Percentiles rank a stretch among this genome's conserved stretches.
Evolutionary conservation across 2,113 vertebrate genomes (phyloP).

Genomic region (Chaetops frenatus): DNA sequence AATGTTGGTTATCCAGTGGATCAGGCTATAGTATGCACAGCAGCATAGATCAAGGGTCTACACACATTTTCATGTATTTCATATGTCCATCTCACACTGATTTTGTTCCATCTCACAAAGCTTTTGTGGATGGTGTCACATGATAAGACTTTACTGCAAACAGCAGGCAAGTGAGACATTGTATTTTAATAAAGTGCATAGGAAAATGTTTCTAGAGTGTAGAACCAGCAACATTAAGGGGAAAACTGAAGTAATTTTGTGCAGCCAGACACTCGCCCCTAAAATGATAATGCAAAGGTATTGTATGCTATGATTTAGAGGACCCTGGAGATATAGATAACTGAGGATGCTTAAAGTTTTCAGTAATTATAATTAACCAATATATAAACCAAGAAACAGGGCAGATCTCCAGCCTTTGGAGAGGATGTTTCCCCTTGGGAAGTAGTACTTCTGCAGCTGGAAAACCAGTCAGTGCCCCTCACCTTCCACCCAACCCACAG

Average conservation of each 20-base stretch:
- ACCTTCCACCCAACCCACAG: not conserved
- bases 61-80: not conserved
- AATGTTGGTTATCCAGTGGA: not conserved
- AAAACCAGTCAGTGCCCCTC: not conserved
- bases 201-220: not conserved
- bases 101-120: not conserved
- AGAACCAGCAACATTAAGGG: not conserved
- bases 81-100: not conserved
- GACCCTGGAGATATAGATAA: not conserved
- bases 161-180: not conserved
- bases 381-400: not conserved
- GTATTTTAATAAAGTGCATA: not conserved
- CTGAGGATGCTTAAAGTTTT: not conserved
- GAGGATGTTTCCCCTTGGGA: not conserved
- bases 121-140: not conserved
- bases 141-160: not conserved
- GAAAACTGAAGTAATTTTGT: not conserved
- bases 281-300: not conserved
- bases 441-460: not conserved
- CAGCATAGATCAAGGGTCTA: not conserved
- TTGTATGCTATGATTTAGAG: not conserved
- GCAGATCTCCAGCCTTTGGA: not conserved
- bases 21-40: not conserved
- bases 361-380: not conserved
- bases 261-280: not conserved